Conservation (phyloP, 2,888 invertebrate species). For the Eudasyphora cyanicolor region DNA sequence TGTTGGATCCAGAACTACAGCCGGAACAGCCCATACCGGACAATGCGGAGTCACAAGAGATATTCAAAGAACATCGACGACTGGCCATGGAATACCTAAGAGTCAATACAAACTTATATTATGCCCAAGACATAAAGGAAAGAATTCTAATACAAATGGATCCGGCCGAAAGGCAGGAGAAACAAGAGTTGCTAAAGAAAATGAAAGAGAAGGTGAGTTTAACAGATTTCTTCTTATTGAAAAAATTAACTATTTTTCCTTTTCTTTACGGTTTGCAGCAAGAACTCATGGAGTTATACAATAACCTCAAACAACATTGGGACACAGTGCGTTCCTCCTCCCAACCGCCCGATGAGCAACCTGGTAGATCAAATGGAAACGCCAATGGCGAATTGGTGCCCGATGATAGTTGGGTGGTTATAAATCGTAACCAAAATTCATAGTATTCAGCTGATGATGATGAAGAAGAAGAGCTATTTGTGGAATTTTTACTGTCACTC, state of each 20-base stretch:
- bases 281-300: constrained; percentile 75
- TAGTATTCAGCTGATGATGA: constrained; percentile 67
- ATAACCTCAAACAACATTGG: constrained; percentile 76
- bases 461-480: constrained; percentile 8
- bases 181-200: constrained; percentile 77
- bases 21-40: constrained; percentile 91
- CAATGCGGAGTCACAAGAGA: constrained; percentile 88
- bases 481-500: neutral
- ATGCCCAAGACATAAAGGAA: constrained; percentile 89
- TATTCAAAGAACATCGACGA: constrained; percentile 94
- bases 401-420: constrained; percentile 78
- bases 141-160: constrained; percentile 83
- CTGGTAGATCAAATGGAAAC: constrained; percentile 21
- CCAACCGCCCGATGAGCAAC: constrained; percentile 61
- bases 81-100: constrained; percentile 93
- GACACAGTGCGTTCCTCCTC: constrained; percentile 72
- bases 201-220: constrained; percentile 77
- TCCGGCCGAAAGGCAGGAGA: constrained; percentile 75
- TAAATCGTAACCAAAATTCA: constrained; percentile 74
- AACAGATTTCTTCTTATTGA: neutral
- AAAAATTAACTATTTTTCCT: neutral
- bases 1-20: constrained; percentile 89
- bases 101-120: constrained; percentile 92
- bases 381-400: constrained; percentile 67
- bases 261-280: constrained; percentile 69